phyloP scores from a whole-genome alignment of 2,888 invertebrate genomes.

The Homarus gammarus region DNA sequence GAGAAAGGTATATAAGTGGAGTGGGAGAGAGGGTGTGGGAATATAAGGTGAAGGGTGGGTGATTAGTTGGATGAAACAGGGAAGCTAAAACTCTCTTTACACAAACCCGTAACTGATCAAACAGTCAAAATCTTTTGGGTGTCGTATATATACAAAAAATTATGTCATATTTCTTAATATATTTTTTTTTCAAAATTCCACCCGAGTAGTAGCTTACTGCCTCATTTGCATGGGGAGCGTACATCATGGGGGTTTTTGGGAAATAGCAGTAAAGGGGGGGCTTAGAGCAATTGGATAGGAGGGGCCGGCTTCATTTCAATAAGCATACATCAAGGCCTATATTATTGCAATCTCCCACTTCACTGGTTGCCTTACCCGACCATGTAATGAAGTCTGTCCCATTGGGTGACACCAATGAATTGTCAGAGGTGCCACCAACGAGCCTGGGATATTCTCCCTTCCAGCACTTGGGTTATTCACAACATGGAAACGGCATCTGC shows the following conservation, averaged over 20 bases:
- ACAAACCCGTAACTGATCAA: slow-evolving; percentile 31
- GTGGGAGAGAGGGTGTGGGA: too few relatives aligned
- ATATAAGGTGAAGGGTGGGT: neutral
- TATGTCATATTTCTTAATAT: slow-evolving; percentile 46
- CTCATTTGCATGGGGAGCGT: slow-evolving; percentile 63
- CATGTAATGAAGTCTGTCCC: slow-evolving; percentile 76
- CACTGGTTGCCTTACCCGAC: slow-evolving; percentile 76
- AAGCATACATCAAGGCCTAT: slow-evolving; percentile 76
- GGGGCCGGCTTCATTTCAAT: slow-evolving; percentile 75
- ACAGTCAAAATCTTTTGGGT: slow-evolving; percentile 41
- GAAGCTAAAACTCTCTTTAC: slow-evolving; percentile 51
- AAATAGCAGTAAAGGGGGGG: slow-evolving; percentile 47
- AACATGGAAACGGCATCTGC: slow-evolving; percentile 67
- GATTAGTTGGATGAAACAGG: neutral
- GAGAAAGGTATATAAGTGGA: too few relatives aligned
- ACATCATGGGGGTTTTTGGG: slow-evolving; percentile 64
- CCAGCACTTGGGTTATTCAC: slow-evolving; percentile 69
- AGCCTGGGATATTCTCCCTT: slow-evolving; percentile 33
- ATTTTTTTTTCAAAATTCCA: slow-evolving; percentile 37
- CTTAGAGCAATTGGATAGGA: slow-evolving; percentile 73
- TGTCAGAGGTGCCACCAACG: slow-evolving; percentile 63
- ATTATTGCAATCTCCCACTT: slow-evolving; percentile 76
- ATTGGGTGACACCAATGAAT: slow-evolving; percentile 75
- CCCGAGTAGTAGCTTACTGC: slow-evolving; percentile 47
- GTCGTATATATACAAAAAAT: slow-evolving; percentile 50